Conservation (phyloP, 2,888 invertebrate genomes). For the Mechanitis messenoides region DNA sequence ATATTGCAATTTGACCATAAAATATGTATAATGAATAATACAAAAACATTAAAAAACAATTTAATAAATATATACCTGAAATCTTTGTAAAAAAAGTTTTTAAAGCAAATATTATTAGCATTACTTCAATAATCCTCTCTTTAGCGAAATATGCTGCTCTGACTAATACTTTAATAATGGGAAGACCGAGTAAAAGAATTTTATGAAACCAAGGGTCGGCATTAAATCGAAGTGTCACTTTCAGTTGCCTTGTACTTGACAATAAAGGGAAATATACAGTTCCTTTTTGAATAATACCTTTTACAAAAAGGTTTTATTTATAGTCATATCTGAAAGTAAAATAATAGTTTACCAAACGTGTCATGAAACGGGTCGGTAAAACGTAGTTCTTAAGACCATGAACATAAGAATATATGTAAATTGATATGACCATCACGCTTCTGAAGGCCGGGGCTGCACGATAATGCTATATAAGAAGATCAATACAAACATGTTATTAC, state of each 20-base stretch:
- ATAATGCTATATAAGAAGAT: no score
- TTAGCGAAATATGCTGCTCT: neutral
- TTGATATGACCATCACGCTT: no score
- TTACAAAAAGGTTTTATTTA: slow-evolving; percentile 8
- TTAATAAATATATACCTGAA: no score
- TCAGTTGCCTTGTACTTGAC: slow-evolving; percentile 62
- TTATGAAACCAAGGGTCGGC: slow-evolving; percentile 66
- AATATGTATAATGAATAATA: no score
- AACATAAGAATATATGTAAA: no score
- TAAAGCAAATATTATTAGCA: slow-evolving; percentile 10
- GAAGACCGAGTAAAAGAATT: slow-evolving; percentile 57
- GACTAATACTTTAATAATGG: slow-evolving; percentile 50
- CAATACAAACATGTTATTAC: no score
- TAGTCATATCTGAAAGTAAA: neutral
- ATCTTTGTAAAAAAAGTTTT: no score
- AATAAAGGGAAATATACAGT: slow-evolving; percentile 61
- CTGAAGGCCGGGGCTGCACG: no score
- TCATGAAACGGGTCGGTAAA: no score
- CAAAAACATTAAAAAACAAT: no score
- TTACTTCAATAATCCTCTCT: neutral
- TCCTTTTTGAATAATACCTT: slow-evolving; percentile 44
- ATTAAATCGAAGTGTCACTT: slow-evolving; percentile 71
- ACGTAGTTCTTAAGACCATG: no score
- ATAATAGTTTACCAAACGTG: neutral
- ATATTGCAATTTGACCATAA: no score